Percentiles rank a stretch among this genome's conserved stretches.
Evolutionary conservation across 1,140 invertebrate species (phyloP).

Genomic region (Magallana angulata): DNA sequence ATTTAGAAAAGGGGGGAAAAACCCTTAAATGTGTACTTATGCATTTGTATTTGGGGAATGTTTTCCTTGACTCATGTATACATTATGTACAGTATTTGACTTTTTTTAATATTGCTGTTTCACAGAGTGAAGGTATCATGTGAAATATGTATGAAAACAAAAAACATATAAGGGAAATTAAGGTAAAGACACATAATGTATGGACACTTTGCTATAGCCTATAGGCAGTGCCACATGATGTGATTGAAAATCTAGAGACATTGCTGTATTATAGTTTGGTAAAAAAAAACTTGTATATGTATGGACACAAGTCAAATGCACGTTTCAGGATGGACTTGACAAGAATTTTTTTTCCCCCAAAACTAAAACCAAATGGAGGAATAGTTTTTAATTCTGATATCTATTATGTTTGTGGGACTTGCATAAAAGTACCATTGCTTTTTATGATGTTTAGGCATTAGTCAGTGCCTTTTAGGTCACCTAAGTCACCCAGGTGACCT

Average conservation of each 20-base stretch:
- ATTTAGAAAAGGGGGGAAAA: background rate
- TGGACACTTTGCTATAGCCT: background rate
- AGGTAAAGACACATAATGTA: background rate
- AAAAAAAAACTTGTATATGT: background rate
- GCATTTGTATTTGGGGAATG: conserved; percentile 15
- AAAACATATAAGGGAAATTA: too few species aligned
- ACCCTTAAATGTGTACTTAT: conserved; percentile 11
- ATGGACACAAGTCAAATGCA: background rate
- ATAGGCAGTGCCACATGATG: background rate
- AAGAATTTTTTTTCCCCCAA: background rate
- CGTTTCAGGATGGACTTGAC: background rate
- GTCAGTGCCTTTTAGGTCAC: conserved; percentile 4
- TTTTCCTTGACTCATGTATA: background rate
- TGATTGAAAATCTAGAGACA: too few species aligned
- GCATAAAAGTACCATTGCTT: conserved; percentile 5
- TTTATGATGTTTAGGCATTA: background rate
- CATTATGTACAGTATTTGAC: background rate
- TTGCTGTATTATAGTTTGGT: background rate
- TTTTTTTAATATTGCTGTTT: too few species aligned
- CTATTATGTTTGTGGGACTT: conserved; percentile 1
- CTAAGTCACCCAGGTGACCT: background rate
- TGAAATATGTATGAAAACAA: too few species aligned
- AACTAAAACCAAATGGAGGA: conserved; percentile 2
- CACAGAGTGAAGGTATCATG: too few species aligned
- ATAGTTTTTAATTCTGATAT: conserved; percentile 7